Evolutionary conservation across 2,888 invertebrate genomes (phyloP).

Genomic region (Phasia obesa): DNA sequence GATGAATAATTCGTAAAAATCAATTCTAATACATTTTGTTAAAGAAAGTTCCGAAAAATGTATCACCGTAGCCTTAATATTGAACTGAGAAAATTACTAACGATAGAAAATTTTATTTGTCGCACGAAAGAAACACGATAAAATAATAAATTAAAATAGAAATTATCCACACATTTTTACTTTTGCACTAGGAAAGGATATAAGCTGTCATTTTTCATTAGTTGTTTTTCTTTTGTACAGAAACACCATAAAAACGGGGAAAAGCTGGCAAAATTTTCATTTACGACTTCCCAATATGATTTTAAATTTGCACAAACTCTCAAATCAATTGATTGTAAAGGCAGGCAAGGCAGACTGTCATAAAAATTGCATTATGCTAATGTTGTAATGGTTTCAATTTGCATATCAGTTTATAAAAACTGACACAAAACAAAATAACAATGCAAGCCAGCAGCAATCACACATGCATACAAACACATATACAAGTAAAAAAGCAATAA

Average conservation of each 20-base stretch:
- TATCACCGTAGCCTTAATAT: too few species aligned
- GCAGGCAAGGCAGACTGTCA: slow-evolving; percentile 7
- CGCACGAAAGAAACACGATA: too few species aligned
- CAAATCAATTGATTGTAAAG: slow-evolving; percentile 17
- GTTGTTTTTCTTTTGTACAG: slow-evolving; percentile 1
- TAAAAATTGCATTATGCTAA: slow-evolving; percentile 75
- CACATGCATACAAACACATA: neutral
- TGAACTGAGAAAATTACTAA: too few species aligned
- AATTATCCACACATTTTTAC: slow-evolving; percentile 13
- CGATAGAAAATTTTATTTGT: too few species aligned
- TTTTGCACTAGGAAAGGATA: neutral
- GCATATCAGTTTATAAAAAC: slow-evolving; percentile 75
- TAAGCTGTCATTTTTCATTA: slow-evolving; percentile 55
- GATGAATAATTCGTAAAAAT: too few species aligned
- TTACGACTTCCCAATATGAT: neutral
- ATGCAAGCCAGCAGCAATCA: neutral
- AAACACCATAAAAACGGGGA: neutral
- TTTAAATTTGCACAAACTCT: neutral
- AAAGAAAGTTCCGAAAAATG: too few species aligned
- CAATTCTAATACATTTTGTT: too few species aligned
- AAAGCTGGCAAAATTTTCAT: slow-evolving; percentile 22
- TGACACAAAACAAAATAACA: slow-evolving; percentile 45
- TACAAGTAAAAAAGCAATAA: neutral
- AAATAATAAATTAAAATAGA: slow-evolving; percentile 38
- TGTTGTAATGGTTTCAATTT: slow-evolving; percentile 77